Percentiles rank a stretch among this genome's conserved stretches.
Evolutionary conservation across 2,113 vertebrate species (phyloP).

Genomic region (Alethe diademata): DNA sequence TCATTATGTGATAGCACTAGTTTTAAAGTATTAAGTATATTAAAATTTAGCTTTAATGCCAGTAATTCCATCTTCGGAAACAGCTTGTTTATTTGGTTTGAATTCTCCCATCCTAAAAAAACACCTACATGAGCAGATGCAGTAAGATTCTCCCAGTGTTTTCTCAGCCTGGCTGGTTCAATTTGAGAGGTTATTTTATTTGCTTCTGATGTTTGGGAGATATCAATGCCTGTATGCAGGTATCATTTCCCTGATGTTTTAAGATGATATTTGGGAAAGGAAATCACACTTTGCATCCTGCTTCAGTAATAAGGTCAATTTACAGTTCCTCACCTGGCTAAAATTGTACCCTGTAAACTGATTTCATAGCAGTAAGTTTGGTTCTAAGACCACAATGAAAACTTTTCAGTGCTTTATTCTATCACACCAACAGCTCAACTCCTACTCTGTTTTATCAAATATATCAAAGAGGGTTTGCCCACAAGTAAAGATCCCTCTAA

Average conservation of each 20-base stretch:
- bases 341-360: neutral
- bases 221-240: neutral
- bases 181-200: neutral
- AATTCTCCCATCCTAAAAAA: neutral
- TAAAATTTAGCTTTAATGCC: neutral
- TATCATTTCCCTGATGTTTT: neutral
- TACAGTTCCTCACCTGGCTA: neutral
- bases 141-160: neutral
- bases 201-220: neutral
- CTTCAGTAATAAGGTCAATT: neutral
- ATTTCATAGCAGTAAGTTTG: neutral
- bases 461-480: neutral
- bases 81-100: neutral
- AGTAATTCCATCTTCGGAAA: neutral
- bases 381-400: neutral
- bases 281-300: neutral
- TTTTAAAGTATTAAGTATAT: neutral
- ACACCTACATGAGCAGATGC: neutral
- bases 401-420: neutral
- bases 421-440: neutral
- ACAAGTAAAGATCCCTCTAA: neutral
- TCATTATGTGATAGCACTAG: accelerated
- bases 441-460: neutral
- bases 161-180: neutral
- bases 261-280: neutral